Evolutionary conservation across 1,140 invertebrate genomes (phyloP), one percentile per base, ranked within the genome.

Genomic region (Solen grandis): DNA sequence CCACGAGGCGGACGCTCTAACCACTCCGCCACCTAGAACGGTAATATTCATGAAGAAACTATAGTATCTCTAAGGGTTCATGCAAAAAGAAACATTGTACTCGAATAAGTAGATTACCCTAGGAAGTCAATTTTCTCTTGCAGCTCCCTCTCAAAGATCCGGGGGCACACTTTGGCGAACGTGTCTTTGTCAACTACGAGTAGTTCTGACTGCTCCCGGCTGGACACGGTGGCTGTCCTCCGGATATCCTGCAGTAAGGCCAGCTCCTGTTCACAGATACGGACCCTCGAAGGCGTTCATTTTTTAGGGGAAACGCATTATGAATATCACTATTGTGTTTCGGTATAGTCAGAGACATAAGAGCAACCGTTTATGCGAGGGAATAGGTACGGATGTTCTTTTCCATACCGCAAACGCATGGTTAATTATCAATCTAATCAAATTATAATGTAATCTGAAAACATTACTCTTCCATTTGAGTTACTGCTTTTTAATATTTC

Each of bases 121-220:
- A 90, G 27, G 60, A 91, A 90, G 2, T 70, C 29, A 27, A 87
- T 59, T 65, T 90, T 90, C 63, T 91, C 86, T 46, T 84, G 81
- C 19, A 90, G 74, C 73, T 91, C 88, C 54, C 84, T 81, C 41
- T 91, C 88, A 77, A 91, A 91, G 19, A 91, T 90, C 63, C 79
- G 63, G 0, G 89, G 90, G 81, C 89, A 91, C 1, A 91, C 84
- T 72, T 83, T 81, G 27, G 87, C 81, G 69, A 91, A 91, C 4
- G 89, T 87, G 10, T 87, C 85, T 62, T 88, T 90, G 57, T 91
- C 87, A 0, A 91, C 89, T 14, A 84, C 84, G 46, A 91, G 75
- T 36, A 90, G 76, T 76, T 91, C 90, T 52, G 86, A 88, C 0
- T 62, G 83, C 68, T 91, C 90, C 5, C 89, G 73, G n/a, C 83